phyloP scores from a whole-genome alignment of 2,888 invertebrate species.

The Hemaris fuciformis region DNA sequence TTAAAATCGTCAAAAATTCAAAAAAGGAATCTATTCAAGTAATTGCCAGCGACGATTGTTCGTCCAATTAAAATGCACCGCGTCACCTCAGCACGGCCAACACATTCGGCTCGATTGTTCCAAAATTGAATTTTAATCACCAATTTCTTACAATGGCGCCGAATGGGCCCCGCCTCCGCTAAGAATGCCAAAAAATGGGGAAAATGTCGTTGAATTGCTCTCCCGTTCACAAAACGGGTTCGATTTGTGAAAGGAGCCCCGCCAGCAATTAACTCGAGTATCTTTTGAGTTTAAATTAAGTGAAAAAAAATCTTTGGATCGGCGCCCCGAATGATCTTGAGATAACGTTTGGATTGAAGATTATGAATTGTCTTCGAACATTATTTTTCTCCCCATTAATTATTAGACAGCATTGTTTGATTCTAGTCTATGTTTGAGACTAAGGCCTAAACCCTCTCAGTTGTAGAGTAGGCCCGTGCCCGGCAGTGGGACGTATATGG shows the following conservation, averaged over 20 bases:
- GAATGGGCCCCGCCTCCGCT: conserved; percentile 40
- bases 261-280: conserved; percentile 73
- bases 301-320: conserved; percentile 57
- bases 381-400: background rate
- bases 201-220: conserved; percentile 72
- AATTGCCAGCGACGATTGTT: conserved; percentile 48
- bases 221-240: conserved; percentile 60
- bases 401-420: background rate
- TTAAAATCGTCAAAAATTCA: conserved; percentile 10
- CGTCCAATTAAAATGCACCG: conserved; percentile 79
- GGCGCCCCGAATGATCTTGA: conserved; percentile 20
- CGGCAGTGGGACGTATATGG: too few species aligned
- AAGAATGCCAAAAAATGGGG: conserved; percentile 77
- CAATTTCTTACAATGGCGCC: conserved; percentile 73
- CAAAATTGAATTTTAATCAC: conserved; percentile 82
- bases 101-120: conserved; percentile 74
- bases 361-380: conserved; percentile 3
- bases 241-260: conserved; percentile 65
- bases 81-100: conserved; percentile 59
- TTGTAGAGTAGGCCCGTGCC: too few species aligned
- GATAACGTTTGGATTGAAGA: conserved; percentile 11
- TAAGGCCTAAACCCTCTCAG: too few species aligned
- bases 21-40: conserved; percentile 31
- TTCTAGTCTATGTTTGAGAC: background rate
- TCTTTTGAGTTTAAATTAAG: conserved; percentile 82